These are phyloP conservation scores for Vicugna pacos DNA, from an alignment of 2,113 vertebrate species.

Conservation along the genomic window DNA sequence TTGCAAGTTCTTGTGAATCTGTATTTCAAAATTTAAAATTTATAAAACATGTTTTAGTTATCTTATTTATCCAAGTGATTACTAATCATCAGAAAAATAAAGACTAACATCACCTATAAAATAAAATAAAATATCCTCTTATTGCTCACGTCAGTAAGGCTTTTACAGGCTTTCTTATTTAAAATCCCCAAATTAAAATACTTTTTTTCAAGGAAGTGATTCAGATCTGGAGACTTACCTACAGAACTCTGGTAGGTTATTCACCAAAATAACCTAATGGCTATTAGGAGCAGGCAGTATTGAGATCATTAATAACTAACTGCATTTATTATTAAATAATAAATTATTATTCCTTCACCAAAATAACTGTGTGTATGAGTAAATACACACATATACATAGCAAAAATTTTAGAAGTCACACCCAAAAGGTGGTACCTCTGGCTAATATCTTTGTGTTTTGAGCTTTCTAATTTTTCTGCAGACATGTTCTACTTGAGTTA, in stretches of 20 bases:
- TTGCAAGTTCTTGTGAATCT: no score
- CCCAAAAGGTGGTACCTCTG: background rate
- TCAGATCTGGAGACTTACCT: background rate
- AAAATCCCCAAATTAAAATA: constrained; percentile 11
- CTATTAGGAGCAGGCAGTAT: background rate
- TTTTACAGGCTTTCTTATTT: background rate
- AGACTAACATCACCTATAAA: background rate
- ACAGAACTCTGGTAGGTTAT: fast-evolving
- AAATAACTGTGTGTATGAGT: background rate
- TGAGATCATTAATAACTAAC: constrained; percentile 6
- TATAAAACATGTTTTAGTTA: background rate
- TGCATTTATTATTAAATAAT: background rate
- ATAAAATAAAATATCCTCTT: no score
- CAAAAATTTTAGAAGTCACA: background rate
- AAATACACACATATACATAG: background rate
- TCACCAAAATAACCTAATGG: background rate
- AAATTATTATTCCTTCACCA: background rate
- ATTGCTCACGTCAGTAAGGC: background rate
- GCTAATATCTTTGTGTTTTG: background rate
- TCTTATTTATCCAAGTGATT: background rate
- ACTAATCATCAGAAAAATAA: background rate
- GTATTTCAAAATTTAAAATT: no score
- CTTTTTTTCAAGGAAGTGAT: background rate
- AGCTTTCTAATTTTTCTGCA: background rate
- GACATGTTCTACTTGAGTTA: background rate